phyloP scores from a whole-genome alignment of 2,888 invertebrate species.

The Drosophila nr. perissopoda region DNA sequence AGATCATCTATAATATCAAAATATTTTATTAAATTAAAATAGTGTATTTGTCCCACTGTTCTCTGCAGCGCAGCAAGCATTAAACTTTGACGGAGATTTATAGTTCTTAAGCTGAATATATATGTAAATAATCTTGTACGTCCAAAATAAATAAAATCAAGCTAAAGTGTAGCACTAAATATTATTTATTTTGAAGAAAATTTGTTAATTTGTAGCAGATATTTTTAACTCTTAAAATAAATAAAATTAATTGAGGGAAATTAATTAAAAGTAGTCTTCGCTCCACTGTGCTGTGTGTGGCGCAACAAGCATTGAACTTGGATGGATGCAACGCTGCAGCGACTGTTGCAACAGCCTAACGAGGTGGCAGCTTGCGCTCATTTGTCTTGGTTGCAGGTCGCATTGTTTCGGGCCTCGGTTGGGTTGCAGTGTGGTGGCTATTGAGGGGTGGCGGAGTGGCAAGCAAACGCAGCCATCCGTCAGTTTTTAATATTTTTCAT shows the following conservation, averaged over 20 bases:
- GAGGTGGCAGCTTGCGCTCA: constrained; percentile 61
- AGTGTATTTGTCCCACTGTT: neutral
- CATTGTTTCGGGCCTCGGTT: constrained; percentile 38
- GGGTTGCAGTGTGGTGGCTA: neutral
- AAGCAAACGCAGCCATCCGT: constrained; percentile 77
- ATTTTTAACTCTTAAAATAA: neutral
- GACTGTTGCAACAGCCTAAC: constrained; percentile 23
- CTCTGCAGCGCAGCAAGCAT: neutral
- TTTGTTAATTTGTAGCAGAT: neutral
- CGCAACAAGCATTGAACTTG: constrained; percentile 59
- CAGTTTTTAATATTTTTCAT: constrained; percentile 83
- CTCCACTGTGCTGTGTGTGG: constrained; percentile 45
- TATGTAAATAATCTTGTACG: neutral
- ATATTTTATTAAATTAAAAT: neutral
- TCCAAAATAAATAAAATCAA: neutral
- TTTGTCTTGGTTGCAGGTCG: constrained; percentile 51
- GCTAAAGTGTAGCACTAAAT: neutral
- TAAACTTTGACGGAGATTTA: neutral
- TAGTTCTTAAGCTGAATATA: neutral
- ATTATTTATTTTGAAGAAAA: neutral
- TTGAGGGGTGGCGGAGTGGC: constrained; percentile 1
- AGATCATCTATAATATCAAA: neutral
- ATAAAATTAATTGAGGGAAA: neutral
- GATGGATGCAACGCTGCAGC: constrained; percentile 26
- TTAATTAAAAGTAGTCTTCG: neutral